phyloP scores from a whole-genome alignment of 2,888 invertebrate genomes.

The Agriopis leucophaearia region DNA sequence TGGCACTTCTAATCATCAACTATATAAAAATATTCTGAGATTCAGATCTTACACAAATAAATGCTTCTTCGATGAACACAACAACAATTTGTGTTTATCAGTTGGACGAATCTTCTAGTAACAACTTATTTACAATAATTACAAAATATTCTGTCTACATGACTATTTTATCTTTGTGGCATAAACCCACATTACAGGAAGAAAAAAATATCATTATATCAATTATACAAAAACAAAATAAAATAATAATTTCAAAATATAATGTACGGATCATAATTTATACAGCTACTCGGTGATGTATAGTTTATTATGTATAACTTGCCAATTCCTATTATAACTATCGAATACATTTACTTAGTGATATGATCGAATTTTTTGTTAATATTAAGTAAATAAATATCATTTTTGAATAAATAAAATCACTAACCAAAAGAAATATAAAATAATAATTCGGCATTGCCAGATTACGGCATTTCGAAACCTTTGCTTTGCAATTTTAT shows the following conservation, averaged over 20 bases:
- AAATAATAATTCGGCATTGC: conserved; percentile 66
- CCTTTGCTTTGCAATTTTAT: conserved; percentile 41
- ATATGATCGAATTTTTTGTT: conserved; percentile 31
- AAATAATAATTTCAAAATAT: conserved; percentile 8
- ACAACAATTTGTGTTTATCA: conserved; percentile 47
- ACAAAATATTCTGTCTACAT: conserved; percentile 63
- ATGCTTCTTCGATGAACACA: conserved; percentile 69
- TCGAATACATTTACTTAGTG: conserved; percentile 35
- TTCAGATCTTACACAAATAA: conserved; percentile 75
- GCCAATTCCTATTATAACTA: conserved; percentile 31
- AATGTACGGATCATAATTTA: conserved; percentile 19
- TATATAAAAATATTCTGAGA: conserved; percentile 69
- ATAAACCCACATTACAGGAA: conserved; percentile 25
- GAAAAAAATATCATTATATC: conserved; percentile 8
- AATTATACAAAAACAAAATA: conserved; percentile 18
- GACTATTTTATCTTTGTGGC: conserved; percentile 50
- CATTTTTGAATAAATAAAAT: conserved; percentile 55
- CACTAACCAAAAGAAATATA: conserved; percentile 58
- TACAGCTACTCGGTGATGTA: conserved; percentile 31
- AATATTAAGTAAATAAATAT: conserved; percentile 41
- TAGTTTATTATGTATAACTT: conserved; percentile 22
- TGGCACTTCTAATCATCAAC: conserved; percentile 71
- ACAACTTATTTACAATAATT: conserved; percentile 82
- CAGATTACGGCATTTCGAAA: conserved; percentile 54
- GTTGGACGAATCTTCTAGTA: conserved; percentile 74